phyloP scores from a whole-genome alignment of 2,888 invertebrate genomes.

The Philhelius pedissequus region DNA sequence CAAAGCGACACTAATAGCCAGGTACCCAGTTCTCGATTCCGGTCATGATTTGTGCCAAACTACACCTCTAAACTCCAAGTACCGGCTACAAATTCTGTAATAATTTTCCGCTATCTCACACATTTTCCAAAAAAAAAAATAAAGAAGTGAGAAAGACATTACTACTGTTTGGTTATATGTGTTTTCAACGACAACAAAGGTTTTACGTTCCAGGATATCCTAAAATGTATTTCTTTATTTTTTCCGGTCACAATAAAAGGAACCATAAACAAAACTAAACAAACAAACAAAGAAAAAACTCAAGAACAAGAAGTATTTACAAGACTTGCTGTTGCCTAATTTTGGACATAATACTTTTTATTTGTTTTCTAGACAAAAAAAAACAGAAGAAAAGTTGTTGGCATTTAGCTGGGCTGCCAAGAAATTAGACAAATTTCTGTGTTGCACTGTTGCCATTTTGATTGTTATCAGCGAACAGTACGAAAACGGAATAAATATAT shows the following conservation, averaged over 20 bases:
- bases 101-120: slow-evolving; percentile 61
- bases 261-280: slow-evolving; percentile 1
- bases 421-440: slow-evolving; percentile 65
- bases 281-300: background rate
- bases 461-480: slow-evolving; percentile 53
- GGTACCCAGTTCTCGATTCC: slow-evolving; percentile 20
- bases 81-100: slow-evolving; percentile 42
- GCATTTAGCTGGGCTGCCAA: slow-evolving; percentile 47
- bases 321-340: slow-evolving; percentile 46
- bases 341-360: slow-evolving; percentile 41
- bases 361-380: background rate
- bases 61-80: slow-evolving; percentile 18
- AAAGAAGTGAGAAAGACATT: slow-evolving; percentile 42
- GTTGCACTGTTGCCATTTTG: slow-evolving; percentile 63
- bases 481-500: slow-evolving; percentile 51
- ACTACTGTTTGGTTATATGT: background rate
- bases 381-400: slow-evolving; percentile 26
- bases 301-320: slow-evolving; percentile 8
- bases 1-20: slow-evolving; percentile 57
- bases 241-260: slow-evolving; percentile 51
- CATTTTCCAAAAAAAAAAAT: slow-evolving; percentile 1
- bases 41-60: slow-evolving; percentile 62
- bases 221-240: slow-evolving; percentile 59
- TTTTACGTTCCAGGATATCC: slow-evolving; percentile 17
- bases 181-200: slow-evolving; percentile 38